These are phyloP conservation scores for Scaeva pyrastri DNA, from an alignment of 2,888 invertebrate genomes.

Conservation along the genomic window DNA sequence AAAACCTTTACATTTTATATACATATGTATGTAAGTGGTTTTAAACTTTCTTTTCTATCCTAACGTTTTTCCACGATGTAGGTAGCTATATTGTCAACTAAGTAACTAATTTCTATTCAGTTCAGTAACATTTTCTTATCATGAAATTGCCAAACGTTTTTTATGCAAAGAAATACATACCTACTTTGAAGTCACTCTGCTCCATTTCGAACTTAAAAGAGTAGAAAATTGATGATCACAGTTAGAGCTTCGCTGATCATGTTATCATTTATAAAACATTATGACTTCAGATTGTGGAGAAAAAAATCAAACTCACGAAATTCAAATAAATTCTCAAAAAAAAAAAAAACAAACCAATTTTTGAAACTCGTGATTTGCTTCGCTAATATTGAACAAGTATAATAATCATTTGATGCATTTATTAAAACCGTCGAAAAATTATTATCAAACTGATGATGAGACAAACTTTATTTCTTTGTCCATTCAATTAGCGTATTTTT, in stretches of 20 bases:
- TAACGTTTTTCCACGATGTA: no score
- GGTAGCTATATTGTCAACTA: not conserved
- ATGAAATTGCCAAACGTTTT: not conserved
- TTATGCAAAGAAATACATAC: not conserved
- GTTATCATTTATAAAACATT: conserved; percentile 17
- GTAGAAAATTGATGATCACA: not conserved
- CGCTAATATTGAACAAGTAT: not conserved
- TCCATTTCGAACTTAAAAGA: not conserved
- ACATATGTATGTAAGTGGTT: no score
- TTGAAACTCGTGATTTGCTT: conserved; percentile 21
- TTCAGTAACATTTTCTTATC: not conserved
- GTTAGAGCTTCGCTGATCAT: not conserved
- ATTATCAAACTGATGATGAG: not conserved
- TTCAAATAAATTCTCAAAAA: conserved; percentile 13
- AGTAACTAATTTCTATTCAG: not conserved
- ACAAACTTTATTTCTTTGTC: not conserved
- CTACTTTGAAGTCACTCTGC: not conserved
- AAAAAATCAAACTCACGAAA: conserved; percentile 14
- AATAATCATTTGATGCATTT: conserved; percentile 25
- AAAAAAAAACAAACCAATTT: not conserved
- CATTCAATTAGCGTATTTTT: conserved; percentile 10
- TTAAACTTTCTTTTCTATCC: no score
- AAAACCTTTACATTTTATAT: no score
- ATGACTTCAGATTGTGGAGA: conserved; percentile 20
- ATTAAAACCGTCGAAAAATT: conserved; percentile 7